Evolutionary conservation across 2,113 vertebrate species (phyloP).

Genomic region (Heteronetta atricapilla): DNA sequence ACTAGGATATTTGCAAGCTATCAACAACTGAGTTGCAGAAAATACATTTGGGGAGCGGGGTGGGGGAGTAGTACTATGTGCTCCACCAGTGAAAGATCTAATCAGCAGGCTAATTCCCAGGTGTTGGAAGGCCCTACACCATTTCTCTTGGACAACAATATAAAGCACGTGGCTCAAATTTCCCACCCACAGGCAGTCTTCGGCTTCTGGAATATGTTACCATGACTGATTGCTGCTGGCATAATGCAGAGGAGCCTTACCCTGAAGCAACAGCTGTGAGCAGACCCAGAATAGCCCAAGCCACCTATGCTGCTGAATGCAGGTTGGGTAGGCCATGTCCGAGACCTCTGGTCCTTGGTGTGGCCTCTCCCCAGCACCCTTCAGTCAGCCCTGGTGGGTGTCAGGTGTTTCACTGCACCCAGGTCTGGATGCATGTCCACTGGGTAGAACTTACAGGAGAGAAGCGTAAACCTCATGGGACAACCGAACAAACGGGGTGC

Average conservation of each 20-base stretch:
- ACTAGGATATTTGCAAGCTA: constrained; percentile 48
- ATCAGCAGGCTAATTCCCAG: constrained; percentile 32
- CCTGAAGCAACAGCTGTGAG: background rate
- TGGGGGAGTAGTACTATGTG: background rate
- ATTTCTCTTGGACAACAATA: background rate
- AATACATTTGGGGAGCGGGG: background rate
- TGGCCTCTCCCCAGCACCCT: background rate
- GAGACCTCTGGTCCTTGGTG: background rate
- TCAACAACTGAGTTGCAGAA: constrained; percentile 25
- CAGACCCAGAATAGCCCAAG: background rate
- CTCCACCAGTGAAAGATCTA: constrained; percentile 40
- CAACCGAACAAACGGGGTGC: background rate
- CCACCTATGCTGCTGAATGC: background rate
- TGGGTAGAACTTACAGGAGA: background rate
- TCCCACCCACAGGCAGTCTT: background rate
- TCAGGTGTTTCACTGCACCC: background rate
- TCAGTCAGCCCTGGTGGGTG: background rate
- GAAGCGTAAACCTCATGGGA: background rate
- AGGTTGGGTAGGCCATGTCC: background rate
- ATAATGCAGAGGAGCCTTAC: background rate
- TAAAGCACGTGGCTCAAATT: background rate
- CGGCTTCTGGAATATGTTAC: constrained; percentile 42
- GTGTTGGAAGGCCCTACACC: constrained; percentile 27
- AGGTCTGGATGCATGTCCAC: background rate
- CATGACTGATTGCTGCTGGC: constrained; percentile 16